Percentiles rank a stretch among this genome's conserved stretches.
These are phyloP conservation scores for Ammospiza nelsoni DNA, from an alignment of 2,113 vertebrate species.

Conservation along the genomic window DNA sequence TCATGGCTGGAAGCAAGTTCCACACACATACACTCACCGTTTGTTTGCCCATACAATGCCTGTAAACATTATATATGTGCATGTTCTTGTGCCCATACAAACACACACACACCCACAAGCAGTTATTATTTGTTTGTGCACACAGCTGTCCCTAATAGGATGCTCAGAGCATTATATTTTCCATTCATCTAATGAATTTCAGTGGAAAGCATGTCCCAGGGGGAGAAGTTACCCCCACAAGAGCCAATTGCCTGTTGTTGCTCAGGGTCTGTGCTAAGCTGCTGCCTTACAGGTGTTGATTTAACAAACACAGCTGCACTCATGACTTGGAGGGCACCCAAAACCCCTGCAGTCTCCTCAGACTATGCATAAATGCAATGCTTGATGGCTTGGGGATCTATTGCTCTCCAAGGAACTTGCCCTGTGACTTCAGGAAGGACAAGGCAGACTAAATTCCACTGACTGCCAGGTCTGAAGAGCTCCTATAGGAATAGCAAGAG, in stretches of 20 bases:
- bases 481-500: not conserved
- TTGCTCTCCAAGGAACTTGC: not conserved
- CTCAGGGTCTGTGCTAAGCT: not conserved
- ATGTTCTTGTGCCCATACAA: not conserved
- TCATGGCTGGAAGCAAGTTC: not conserved
- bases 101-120: not conserved
- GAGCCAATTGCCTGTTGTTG: not conserved
- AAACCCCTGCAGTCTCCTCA: not conserved
- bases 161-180: constrained; percentile 18
- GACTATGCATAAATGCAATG: not conserved
- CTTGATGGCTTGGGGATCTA: not conserved
- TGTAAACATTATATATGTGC: rapidly evolving
- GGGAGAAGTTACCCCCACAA: not conserved
- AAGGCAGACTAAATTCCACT: not conserved
- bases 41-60: not conserved
- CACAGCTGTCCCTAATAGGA: constrained; percentile 27
- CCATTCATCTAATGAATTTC: not conserved
- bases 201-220: not conserved
- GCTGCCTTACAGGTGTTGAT: constrained; percentile 18
- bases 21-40: not conserved
- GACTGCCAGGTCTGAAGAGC: not conserved
- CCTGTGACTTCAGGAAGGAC: not conserved
- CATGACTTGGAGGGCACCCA: constrained; percentile 16
- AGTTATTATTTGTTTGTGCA: not conserved
- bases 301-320: constrained; percentile 55